phyloP scores from a whole-genome alignment of 2,113 vertebrate genomes.

The Neolamprologus toae region DNA sequence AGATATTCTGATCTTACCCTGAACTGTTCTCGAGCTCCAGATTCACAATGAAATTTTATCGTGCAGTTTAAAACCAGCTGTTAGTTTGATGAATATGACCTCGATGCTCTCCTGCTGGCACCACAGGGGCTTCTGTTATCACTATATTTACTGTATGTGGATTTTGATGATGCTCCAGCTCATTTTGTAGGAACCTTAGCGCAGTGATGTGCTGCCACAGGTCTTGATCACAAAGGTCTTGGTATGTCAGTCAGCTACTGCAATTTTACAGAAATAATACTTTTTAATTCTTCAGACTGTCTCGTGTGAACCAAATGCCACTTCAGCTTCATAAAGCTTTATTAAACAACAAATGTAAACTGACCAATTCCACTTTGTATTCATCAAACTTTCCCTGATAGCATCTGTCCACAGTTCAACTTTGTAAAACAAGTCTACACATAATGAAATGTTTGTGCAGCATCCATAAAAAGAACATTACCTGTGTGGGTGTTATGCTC shows the following conservation, averaged over 20 bases:
- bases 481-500: neutral
- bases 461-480: neutral
- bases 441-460: neutral
- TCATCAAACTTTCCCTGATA: neutral
- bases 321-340: neutral
- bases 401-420: neutral
- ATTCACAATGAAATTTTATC: neutral
- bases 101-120: neutral
- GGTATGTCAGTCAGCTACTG: neutral
- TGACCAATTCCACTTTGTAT: fast-evolving
- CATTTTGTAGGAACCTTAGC: neutral
- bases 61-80: neutral
- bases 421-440: neutral
- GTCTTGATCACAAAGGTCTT: neutral
- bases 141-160: neutral
- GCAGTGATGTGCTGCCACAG: neutral
- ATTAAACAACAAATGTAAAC: neutral
- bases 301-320: neutral
- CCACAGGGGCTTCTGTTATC: neutral
- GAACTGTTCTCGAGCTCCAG: neutral
- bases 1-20: neutral
- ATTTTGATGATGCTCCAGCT: neutral
- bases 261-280: neutral
- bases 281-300: neutral
- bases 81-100: neutral